These are phyloP conservation scores for Harmothoe impar DNA, from an alignment of 2,888 invertebrate species.

Conservation along the genomic window DNA sequence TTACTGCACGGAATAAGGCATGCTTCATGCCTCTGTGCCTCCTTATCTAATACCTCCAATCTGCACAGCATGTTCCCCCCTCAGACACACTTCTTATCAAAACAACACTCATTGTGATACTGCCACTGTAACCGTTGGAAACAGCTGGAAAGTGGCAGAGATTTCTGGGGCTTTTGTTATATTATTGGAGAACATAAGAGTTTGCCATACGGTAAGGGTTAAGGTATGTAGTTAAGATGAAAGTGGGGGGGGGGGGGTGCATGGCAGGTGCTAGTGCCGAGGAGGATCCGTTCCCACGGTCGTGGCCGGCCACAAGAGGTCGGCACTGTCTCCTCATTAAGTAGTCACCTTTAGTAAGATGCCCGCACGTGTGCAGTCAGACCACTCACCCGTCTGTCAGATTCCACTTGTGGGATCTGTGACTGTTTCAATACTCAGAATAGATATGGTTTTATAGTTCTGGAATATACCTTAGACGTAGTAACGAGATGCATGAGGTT, in stretches of 20 bases:
- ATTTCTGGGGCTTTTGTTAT: neutral
- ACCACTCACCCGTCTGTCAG: too few relatives aligned
- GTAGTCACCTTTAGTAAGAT: neutral
- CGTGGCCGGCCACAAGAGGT: neutral
- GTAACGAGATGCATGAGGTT: too few relatives aligned
- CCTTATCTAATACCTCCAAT: neutral
- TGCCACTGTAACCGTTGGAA: neutral
- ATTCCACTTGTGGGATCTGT: too few relatives aligned
- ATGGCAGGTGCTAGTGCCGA: neutral
- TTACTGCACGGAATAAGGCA: neutral
- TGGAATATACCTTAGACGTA: too few relatives aligned
- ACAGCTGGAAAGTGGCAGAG: neutral
- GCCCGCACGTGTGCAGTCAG: neutral
- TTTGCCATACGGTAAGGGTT: neutral
- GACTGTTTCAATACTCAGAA: too few relatives aligned
- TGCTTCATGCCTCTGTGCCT: too few relatives aligned
- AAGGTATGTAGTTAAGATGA: neutral
- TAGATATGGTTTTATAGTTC: too few relatives aligned
- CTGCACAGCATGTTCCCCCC: neutral
- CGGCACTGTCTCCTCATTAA: neutral
- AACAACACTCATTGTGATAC: neutral
- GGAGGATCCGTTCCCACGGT: conserved; percentile 34
- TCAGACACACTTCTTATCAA: neutral
- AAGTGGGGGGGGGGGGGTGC: neutral
- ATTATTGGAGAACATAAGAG: neutral